A percentile compares a stretch with the other conserved stretches of the same genome.
phyloP scores from a whole-genome alignment of 2,888 invertebrate species.

The Cryptus viduatorius region DNA sequence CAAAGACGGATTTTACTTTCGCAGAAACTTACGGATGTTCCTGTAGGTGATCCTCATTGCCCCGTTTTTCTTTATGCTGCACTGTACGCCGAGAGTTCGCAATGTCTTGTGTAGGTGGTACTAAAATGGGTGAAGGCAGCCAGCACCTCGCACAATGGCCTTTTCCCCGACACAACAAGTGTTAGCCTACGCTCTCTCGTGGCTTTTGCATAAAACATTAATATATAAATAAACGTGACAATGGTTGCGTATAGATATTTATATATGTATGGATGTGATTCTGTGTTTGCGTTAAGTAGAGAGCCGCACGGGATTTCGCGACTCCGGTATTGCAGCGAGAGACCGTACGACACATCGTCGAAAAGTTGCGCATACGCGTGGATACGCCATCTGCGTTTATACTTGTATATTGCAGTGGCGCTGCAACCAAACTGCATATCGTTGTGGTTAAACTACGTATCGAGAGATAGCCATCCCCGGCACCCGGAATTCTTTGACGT shows the following conservation, averaged over 20 bases:
- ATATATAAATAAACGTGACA: conserved; percentile 76
- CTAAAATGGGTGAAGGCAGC: conserved; percentile 83
- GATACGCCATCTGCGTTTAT: background rate
- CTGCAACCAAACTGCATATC: background rate
- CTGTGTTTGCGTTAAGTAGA: conserved; percentile 58
- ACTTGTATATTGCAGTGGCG: too few species aligned
- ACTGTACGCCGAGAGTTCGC: conserved; percentile 60
- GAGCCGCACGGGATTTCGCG: conserved; percentile 67
- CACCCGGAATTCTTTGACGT: conserved; percentile 61
- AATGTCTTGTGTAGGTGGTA: conserved; percentile 79
- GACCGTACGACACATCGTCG: conserved; percentile 12
- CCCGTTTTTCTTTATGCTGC: conserved; percentile 17
- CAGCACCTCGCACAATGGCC: conserved; percentile 75
- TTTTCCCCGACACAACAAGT: conserved; percentile 79
- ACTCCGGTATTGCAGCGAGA: conserved; percentile 58
- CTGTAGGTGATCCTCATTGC: conserved; percentile 2
- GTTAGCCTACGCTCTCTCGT: conserved; percentile 76
- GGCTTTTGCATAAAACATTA: conserved; percentile 74
- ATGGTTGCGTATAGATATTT: conserved; percentile 55
- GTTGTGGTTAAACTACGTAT: conserved; percentile 39
- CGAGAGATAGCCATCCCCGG: conserved; percentile 53
- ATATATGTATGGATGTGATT: conserved; percentile 30
- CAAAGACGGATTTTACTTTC: background rate
- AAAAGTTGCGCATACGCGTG: background rate
- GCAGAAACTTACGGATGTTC: background rate